Conservation (phyloP, 1,140 invertebrate species). For the Psilanteris sp. region DNA sequence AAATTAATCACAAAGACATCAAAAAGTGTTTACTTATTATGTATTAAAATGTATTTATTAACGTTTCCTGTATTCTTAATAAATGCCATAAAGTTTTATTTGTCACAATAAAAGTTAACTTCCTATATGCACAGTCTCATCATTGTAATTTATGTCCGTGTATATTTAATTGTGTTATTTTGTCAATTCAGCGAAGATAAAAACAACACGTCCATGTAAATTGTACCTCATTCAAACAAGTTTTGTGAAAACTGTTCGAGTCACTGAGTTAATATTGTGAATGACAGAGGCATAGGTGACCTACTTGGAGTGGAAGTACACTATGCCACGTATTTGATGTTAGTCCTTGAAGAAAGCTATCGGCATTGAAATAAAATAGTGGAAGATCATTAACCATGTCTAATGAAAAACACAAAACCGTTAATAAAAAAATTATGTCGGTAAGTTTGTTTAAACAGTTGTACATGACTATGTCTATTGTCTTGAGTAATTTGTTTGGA, state of each 20-base stretch:
- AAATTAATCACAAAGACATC: too few species aligned
- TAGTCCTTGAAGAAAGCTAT: slow-evolving; percentile 34
- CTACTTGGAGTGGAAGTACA: slow-evolving; percentile 42
- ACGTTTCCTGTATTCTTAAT: too few species aligned
- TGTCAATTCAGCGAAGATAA: not conserved
- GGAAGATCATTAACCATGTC: slow-evolving; percentile 56
- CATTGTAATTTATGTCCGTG: not conserved
- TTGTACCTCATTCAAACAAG: slow-evolving; percentile 19
- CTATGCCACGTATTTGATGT: slow-evolving; percentile 61
- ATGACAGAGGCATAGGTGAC: slow-evolving; percentile 39
- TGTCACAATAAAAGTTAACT: too few species aligned
- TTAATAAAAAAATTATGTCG: slow-evolving; percentile 71
- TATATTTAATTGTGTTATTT: not conserved
- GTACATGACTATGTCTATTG: too few species aligned
- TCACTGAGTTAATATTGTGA: slow-evolving; percentile 16
- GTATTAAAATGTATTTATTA: too few species aligned
- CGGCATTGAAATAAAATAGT: slow-evolving; percentile 27
- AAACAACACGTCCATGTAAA: slow-evolving; percentile 2
- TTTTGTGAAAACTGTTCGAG: slow-evolving; percentile 8
- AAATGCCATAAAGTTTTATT: too few species aligned
- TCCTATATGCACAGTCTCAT: not conserved
- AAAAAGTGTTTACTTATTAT: too few species aligned
- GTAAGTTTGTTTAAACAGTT: slow-evolving; percentile 63
- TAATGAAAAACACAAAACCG: slow-evolving; percentile 45
- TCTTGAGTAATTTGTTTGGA: too few species aligned